These are phyloP conservation scores for Drosophila bipectinata DNA, from an alignment of 1,140 invertebrate species.

Conservation along the genomic window DNA sequence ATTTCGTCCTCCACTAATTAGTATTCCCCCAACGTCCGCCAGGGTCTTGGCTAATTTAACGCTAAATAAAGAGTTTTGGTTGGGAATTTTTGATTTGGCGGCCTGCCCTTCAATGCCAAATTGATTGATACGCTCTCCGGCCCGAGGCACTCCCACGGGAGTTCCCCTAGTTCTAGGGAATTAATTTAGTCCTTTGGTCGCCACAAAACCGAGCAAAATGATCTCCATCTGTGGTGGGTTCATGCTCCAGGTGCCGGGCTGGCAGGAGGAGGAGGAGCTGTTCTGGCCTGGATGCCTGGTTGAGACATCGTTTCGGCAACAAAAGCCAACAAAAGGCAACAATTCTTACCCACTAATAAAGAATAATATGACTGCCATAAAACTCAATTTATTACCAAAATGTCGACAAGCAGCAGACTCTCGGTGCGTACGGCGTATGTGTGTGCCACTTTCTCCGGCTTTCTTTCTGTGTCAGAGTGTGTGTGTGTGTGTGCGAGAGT, in stretches of 20 bases:
- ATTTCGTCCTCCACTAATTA: constrained; percentile 24
- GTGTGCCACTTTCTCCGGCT: constrained; percentile 37
- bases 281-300: constrained; percentile 4
- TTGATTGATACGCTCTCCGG: constrained; percentile 63
- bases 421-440: constrained; percentile 46
- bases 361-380: constrained; percentile 82
- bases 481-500: constrained; percentile 55
- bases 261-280: background rate
- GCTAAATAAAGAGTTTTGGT: constrained; percentile 53
- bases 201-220: constrained; percentile 21
- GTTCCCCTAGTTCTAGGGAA: constrained; percentile 31
- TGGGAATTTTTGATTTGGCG: constrained; percentile 50
- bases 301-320: constrained; percentile 46
- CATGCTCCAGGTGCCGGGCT: background rate
- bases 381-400: constrained; percentile 82
- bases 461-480: constrained; percentile 8
- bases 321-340: constrained; percentile 80
- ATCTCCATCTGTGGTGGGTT: constrained; percentile 14
- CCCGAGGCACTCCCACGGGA: background rate
- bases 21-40: constrained; percentile 14
- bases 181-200: constrained; percentile 60
- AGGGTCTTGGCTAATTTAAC: constrained; percentile 61
- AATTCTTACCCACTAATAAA: constrained; percentile 81
- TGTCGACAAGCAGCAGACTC: constrained; percentile 69
- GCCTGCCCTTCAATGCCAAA: background rate